Conservation (phyloP, 2,888 invertebrate genomes). For the Epinotia demarniana region DNA sequence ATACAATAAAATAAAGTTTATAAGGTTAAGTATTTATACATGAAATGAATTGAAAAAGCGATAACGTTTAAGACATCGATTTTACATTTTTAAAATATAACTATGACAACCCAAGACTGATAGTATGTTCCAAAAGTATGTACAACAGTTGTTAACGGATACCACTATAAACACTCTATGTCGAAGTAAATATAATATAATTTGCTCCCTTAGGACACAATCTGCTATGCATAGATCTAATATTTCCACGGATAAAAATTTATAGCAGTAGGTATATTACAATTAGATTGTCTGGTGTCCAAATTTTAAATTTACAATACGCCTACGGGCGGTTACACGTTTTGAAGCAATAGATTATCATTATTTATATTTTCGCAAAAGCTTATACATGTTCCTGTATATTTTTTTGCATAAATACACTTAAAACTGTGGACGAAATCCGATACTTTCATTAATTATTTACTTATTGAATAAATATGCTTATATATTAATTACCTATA, state of each 20-base stretch:
- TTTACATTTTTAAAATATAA: background rate
- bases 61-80: no score
- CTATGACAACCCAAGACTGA: background rate
- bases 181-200: background rate
- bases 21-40: no score
- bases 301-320: constrained; percentile 21
- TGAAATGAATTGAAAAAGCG: no score
- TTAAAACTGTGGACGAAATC: constrained; percentile 76
- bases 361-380: constrained; percentile 5
- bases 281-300: constrained; percentile 35
- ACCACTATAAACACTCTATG: background rate
- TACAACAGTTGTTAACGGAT: background rate
- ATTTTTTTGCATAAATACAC: constrained; percentile 42
- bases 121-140: background rate
- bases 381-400: constrained; percentile 32
- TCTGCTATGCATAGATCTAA: background rate
- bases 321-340: constrained; percentile 22
- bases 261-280: constrained; percentile 10
- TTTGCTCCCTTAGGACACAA: constrained; percentile 22
- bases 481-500: background rate
- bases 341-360: constrained; percentile 23
- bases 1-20: no score
- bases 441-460: constrained; percentile 63
- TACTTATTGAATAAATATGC: constrained; percentile 4
- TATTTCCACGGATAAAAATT: constrained; percentile 7